Base-by-base conservation (phyloP, 2,888 invertebrate species). In the Tetranychus truncatus region DNA sequence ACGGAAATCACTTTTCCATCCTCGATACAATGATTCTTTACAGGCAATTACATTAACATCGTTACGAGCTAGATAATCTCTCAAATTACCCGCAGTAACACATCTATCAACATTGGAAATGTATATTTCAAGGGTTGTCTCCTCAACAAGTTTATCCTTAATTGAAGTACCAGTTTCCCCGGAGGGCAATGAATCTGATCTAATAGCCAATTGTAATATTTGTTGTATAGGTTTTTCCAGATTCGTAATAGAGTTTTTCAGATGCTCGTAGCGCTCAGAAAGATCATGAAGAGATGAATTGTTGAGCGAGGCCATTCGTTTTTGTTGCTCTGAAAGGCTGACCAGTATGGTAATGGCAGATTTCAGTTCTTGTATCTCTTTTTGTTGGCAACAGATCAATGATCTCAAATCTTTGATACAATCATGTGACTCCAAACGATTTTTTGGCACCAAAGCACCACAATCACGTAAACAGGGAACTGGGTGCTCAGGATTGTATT, bases 361-460 rank as follows among this genome's bases (percentile, higher is more conserved):
- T 45, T 67, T 74, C 8, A 74, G 44, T 44, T 74, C 67, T 24
- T 67, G 21, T n/a, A 74, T 74, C 44, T 74, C 67, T 34, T 74
- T 74, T 45, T 74, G 74, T 46, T 74, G 74, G 67, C 21, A 24
- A 44, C 67, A 74, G n/a, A 74, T 24, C 24, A 74, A 45, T n/a
- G 20, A 15, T 11, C 74, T 24, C 45, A 74, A 45, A 20, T 74
- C 74, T 21, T 45, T 24, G 9, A 74, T 46, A 67, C 74, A 74
- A 69, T 74, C 74, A 46, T 74, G 74, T 34, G n/a, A 18, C 8
- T 66, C 66, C 20, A 74, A 15, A 24, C 24, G 34, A 46, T 74
- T 74, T 21, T 74, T 74, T 34, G 74, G 74, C 5, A 74, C 69
- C 20, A 67, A n/a, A 9, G 74, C 74, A 66, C 74, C 74, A 46